phyloP scores from a whole-genome alignment of 2,797 vertebrate genomes.

The Echiichthys vipera region DNA sequence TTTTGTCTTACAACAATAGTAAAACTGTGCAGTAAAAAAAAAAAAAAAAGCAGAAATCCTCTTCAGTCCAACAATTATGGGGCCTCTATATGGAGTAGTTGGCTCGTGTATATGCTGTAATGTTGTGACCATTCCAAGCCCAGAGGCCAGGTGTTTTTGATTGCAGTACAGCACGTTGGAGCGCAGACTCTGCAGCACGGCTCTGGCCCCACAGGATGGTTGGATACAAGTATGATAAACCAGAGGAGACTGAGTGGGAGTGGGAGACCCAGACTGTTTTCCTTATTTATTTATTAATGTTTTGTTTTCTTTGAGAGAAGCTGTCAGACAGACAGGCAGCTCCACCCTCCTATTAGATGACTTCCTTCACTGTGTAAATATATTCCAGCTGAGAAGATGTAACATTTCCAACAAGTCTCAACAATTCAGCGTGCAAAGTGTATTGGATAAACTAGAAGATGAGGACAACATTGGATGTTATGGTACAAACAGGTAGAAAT shows the following conservation, averaged over 20 bases:
- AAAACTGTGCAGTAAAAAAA: slow-evolving; percentile 68
- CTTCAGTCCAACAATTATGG: slow-evolving; percentile 82
- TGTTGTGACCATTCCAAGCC: slow-evolving; percentile 82
- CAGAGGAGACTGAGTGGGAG: slow-evolving; percentile 71
- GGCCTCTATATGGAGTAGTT: slow-evolving; percentile 81
- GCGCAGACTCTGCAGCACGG: slow-evolving; percentile 63
- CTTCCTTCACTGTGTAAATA: slow-evolving; percentile 70
- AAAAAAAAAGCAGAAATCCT: slow-evolving; percentile 71
- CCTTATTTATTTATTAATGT: slow-evolving; percentile 81
- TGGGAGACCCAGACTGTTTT: slow-evolving; percentile 68
- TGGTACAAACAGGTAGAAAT: slow-evolving; percentile 14
- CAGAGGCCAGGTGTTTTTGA: slow-evolving; percentile 83
- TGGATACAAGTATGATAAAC: slow-evolving; percentile 63
- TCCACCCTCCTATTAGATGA: slow-evolving; percentile 72
- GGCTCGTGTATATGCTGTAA: slow-evolving; percentile 84
- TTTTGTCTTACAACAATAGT: slow-evolving; percentile 76
- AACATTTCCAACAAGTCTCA: no score
- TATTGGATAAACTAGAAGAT: slow-evolving; percentile 62
- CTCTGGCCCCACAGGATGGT: slow-evolving; percentile 69
- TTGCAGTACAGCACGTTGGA: slow-evolving; percentile 75
- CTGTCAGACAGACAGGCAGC: slow-evolving; percentile 69
- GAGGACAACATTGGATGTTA: slow-evolving; percentile 37
- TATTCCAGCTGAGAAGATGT: slow-evolving; percentile 72
- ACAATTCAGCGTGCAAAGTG: slow-evolving; percentile 54
- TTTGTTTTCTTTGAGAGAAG: slow-evolving; percentile 74